phyloP scores from a whole-genome alignment of 1,140 invertebrate species.

The Mesaphorura yosii region DNA sequence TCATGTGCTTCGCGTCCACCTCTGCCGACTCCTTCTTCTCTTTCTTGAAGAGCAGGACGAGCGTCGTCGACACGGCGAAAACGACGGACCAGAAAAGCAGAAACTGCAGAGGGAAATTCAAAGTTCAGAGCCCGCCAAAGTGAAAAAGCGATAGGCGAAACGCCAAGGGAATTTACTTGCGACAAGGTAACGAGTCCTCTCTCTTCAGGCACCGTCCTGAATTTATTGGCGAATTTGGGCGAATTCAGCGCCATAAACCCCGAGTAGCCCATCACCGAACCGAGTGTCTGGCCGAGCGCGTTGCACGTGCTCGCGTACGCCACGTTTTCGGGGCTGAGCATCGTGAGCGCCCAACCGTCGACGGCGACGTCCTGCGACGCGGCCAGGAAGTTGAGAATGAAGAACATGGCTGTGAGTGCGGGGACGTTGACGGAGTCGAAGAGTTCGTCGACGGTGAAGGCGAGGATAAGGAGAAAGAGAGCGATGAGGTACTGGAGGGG shows the following conservation, averaged over 20 bases:
- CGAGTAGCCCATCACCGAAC: conserved; percentile 49
- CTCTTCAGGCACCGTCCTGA: conserved; percentile 26
- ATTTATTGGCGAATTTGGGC: conserved; percentile 47
- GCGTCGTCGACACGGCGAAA: conserved; percentile 78
- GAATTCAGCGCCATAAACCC: conserved; percentile 50
- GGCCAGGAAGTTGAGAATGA: conserved; percentile 48
- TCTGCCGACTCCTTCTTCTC: conserved; percentile 47
- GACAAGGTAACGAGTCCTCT: conserved; percentile 1
- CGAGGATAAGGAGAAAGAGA: conserved; percentile 40
- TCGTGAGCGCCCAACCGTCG: conserved; percentile 53
- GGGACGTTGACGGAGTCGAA: conserved; percentile 38
- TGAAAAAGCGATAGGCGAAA: no score
- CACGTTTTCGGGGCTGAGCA: conserved; percentile 48
- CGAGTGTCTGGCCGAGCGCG: conserved; percentile 49
- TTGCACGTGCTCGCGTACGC: conserved; percentile 54
- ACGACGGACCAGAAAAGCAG: conserved; percentile 88
- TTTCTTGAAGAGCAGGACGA: conserved; percentile 80
- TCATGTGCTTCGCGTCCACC: conserved; percentile 39
- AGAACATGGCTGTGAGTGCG: conserved; percentile 43
- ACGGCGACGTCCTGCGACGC: conserved; percentile 54
- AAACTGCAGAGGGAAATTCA: conserved; percentile 53
- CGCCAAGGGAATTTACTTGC: no score
- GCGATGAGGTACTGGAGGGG: conserved; percentile 51
- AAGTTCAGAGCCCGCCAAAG: no score
- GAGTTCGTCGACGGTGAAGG: conserved; percentile 34